Conservation (phyloP, 2,888 invertebrate species). For the Drosophila monieri region DNA sequence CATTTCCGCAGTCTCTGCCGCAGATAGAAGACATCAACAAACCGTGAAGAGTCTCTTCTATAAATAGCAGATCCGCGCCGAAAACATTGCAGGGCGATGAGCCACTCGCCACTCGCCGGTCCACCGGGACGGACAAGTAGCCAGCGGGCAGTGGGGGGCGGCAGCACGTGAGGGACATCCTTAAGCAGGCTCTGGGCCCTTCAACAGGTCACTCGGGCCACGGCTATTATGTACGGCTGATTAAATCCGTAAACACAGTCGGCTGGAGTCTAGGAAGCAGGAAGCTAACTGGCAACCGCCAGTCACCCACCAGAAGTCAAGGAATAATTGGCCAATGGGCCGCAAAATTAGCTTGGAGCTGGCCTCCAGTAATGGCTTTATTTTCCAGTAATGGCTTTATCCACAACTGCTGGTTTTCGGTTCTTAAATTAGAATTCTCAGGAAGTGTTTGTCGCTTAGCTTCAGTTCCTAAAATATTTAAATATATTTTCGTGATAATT, state of each 20-base stretch:
- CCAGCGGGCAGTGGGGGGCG: not conserved
- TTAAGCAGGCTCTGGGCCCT: not conserved
- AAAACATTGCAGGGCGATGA: conserved; percentile 1
- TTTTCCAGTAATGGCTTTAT: not conserved
- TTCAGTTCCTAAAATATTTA: too few species aligned
- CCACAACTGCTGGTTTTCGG: not conserved
- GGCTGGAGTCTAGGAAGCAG: conserved; percentile 6
- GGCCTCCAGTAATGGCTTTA: not conserved
- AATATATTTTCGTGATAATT: too few species aligned
- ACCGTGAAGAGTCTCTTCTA: conserved; percentile 7
- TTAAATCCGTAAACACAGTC: conserved; percentile 65
- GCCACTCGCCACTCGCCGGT: not conserved
- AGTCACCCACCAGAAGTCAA: conserved; percentile 16
- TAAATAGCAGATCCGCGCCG: conserved; percentile 11
- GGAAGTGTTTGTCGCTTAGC: too few species aligned
- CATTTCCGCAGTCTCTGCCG: not conserved
- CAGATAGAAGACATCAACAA: not conserved
- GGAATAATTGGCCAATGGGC: conserved; percentile 43
- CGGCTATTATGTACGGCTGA: conserved; percentile 64
- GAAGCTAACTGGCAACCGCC: conserved; percentile 8
- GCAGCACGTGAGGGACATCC: conserved; percentile 20
- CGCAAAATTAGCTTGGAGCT: conserved; percentile 43
- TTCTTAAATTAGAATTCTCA: too few species aligned
- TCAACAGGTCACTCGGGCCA: conserved; percentile 44
- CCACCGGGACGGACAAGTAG: not conserved